Evolutionary conservation across 2,888 invertebrate genomes (phyloP), one percentile per base, ranked within the genome.

Genomic region (Heliconius charithonia): DNA sequence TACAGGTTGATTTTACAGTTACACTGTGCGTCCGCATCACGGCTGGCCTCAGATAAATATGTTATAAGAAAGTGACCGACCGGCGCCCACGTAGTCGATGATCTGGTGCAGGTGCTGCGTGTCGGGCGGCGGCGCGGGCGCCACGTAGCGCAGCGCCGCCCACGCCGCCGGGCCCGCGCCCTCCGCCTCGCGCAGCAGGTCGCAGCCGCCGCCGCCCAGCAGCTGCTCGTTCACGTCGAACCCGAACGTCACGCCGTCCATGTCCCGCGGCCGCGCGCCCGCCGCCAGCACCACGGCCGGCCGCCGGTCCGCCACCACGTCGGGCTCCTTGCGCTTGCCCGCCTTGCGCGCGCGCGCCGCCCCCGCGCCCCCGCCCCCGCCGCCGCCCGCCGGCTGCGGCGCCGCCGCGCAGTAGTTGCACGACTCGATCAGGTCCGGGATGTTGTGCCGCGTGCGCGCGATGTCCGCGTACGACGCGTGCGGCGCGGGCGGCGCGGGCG

Each of bases 391-490:
- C 73, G 4, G 13, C 84, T 13, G 83, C 83, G 82, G 79, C 51
- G 29, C 75, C 77, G 75, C 82, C 80, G 86, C 89, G 83, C 88
- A 95, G 87, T 89, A 95, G 89, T 95, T 94, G 89, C 95, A 95
- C 71, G 94, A 93, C 86, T 94, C 94, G 85, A 95, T 95, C 76
- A 95, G 91, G 87, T 95, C 95, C 79, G 95, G 95, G 83, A 95
- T 95, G 89, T 94, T 92, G 88, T 93, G 90, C 0, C 92, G 85
- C 51, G 92, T 91, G 84, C 97, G 96, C 75, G 98, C 97, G 86
- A 98, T 98, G 87, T 98, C 98, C 0, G 98, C 98, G 92, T 98
- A 98, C 22, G 97, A 97, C 70, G 96, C 96, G 86, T 95, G 95
- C 63, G 95, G 81, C 75, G 86, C 95, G 32, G 95, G 82, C 41